Base-by-base conservation (phyloP, 2,797 vertebrate genomes). In the Neoniphon sammara region DNA sequence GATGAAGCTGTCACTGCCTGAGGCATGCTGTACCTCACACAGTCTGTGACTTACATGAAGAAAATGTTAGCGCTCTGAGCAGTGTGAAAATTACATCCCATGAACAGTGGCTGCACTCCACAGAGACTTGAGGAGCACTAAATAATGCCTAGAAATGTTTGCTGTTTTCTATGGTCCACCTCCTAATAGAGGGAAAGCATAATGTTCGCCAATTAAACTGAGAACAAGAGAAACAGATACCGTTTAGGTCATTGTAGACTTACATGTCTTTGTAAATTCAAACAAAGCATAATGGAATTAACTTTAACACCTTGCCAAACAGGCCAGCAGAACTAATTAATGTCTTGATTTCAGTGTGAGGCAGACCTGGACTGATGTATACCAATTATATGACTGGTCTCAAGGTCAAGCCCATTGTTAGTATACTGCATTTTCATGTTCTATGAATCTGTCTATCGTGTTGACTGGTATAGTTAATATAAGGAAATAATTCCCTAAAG, bases 21-120 rank as follows among this genome's bases (percentile, higher is more conserved):
- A 75, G 66, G 61, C 66, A 73, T 73, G 55, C 50, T 36, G 31
- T 46, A 67, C 60, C 56, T 80, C 50, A 76, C 58, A 62, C 23
- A 65, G 49, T 31, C 61, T 55, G 15, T 18, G 46, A 69, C 59
- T 53, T 71, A 46, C 34, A 78, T 52, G 27, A 44, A 52, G 42
- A 62, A 39, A 55, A 60, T 44, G 12, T 46, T 47, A 47, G 25
- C 42, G 18, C 42, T 66, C 25, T 61, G 59, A 80, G 34, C 49
- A 10, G 17, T 61, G 66, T 60, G 34, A 70, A 70, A 79, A 70
- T 81, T 60, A 67, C 44, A 62, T 69, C 62, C 30, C 65, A 15
- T 75, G 50, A 70, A 47, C 31, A 31, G 36, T 49, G 27, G 23
- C 70, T 46, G 52, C 23, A 57, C 50, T 65, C 34, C 59, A 47